These are phyloP conservation scores for Pomacea maculata DNA, from an alignment of 1,140 invertebrate species.

Conservation along the genomic window DNA sequence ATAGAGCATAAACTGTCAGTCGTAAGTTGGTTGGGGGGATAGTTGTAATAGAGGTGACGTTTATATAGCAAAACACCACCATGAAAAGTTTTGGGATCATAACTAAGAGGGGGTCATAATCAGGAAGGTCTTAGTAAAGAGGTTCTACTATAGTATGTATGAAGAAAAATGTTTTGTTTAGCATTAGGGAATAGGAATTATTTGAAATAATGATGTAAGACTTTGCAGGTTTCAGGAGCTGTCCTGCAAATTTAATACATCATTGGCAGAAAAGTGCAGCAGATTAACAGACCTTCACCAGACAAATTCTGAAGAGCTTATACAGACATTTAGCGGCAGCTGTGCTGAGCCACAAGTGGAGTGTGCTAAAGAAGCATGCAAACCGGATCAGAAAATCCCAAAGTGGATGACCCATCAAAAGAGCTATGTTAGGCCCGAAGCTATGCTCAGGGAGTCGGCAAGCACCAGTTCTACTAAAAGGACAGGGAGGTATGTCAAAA, in stretches of 20 bases:
- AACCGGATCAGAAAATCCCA: conserved; percentile 4
- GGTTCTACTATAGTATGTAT: background rate
- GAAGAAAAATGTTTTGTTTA: background rate
- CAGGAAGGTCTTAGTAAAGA: too few species aligned
- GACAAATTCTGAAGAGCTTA: background rate
- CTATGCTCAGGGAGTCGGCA: conserved; percentile 9
- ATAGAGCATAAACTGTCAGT: too few species aligned
- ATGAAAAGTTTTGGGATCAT: too few species aligned
- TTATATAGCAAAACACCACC: too few species aligned
- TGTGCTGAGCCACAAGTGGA: background rate
- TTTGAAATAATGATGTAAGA: too few species aligned
- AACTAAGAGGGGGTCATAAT: too few species aligned
- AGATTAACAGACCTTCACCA: background rate
- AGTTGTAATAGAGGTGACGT: too few species aligned
- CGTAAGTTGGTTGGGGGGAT: too few species aligned
- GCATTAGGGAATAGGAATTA: too few species aligned
- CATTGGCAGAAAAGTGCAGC: conserved; percentile 17
- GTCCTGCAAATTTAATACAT: conserved; percentile 25
- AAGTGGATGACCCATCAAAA: conserved; percentile 16
- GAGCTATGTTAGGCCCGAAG: background rate
- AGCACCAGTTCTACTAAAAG: conserved; percentile 22
- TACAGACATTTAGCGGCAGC: background rate
- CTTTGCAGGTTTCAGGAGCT: conserved; percentile 26
- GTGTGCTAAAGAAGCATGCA: background rate
- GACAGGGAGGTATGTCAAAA: conserved; percentile 7